Conservation (phyloP, 2,797 vertebrate genomes). For the Furcifer pardalis region DNA sequence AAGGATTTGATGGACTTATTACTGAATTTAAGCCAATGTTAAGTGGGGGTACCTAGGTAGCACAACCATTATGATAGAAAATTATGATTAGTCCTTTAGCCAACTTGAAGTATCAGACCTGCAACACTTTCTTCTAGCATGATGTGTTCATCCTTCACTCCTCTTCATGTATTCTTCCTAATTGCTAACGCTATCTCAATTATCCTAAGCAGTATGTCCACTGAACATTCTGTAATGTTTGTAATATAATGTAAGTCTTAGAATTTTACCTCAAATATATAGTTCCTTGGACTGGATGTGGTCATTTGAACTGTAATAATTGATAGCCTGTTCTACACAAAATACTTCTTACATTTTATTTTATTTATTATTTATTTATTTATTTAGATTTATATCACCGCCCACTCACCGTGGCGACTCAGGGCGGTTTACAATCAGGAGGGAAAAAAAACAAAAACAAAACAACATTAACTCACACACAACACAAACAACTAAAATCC, state of each 20-base stretch:
- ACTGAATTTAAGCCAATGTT: too few species aligned
- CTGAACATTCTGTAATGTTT: not conserved
- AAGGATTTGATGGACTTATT: too few species aligned
- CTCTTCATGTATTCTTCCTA: not conserved
- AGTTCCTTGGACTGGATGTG: not conserved
- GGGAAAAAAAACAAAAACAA: too few species aligned
- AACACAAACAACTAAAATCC: too few species aligned
- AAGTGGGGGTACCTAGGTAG: too few species aligned
- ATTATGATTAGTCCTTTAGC: not conserved
- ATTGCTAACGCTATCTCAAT: constrained; percentile 29
- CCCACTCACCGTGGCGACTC: too few species aligned
- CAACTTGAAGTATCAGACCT: not conserved
- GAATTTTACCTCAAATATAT: not conserved
- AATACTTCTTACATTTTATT: not conserved
- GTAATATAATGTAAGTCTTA: not conserved
- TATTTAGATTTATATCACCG: too few species aligned
- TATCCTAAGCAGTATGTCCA: not conserved
- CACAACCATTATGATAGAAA: too few species aligned
- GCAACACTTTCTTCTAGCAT: not conserved
- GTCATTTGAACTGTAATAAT: not conserved
- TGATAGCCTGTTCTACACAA: not conserved
- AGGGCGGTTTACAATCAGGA: too few species aligned
- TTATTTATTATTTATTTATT: too few species aligned
- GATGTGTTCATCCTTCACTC: constrained; percentile 9
- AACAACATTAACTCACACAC: too few species aligned